A percentile compares a stretch with the other conserved stretches of the same genome.
phyloP scores from a whole-genome alignment of 2,113 vertebrate species.

The Tragelaphus buxtoni region DNA sequence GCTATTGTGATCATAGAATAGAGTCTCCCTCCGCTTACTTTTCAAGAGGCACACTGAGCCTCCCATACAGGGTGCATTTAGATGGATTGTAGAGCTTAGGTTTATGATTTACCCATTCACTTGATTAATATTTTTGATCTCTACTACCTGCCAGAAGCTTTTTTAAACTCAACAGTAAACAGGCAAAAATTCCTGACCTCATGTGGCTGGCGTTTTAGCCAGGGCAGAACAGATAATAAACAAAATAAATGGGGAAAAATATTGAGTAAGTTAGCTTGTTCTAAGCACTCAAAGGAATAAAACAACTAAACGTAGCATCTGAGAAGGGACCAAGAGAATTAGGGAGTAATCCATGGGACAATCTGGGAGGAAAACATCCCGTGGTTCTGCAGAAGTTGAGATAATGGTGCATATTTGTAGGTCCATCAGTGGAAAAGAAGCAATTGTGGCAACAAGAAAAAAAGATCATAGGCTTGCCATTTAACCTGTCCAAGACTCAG shows the following conservation, averaged over 20 bases:
- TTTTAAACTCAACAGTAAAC: neutral
- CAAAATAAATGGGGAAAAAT: neutral
- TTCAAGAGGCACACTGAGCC: neutral
- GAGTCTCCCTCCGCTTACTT: neutral
- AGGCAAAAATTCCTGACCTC: neutral
- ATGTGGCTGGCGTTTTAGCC: neutral
- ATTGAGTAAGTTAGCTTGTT: neutral
- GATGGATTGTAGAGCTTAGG: neutral
- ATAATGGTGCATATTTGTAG: neutral
- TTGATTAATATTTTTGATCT: neutral
- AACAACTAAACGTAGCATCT: neutral
- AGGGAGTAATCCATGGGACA: neutral
- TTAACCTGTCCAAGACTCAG: neutral
- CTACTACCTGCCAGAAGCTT: neutral
- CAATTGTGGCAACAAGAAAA: neutral
- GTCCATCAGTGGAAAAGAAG: neutral
- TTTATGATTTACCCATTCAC: neutral
- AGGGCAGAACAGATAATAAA: neutral
- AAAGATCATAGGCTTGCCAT: neutral
- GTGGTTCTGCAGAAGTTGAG: neutral
- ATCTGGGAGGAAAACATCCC: neutral
- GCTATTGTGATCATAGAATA: neutral
- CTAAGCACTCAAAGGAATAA: neutral
- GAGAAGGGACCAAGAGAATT: neutral
- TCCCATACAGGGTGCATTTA: accelerated